Conservation (phyloP, 2,888 invertebrate species). For the Drosophila ustulata region DNA sequence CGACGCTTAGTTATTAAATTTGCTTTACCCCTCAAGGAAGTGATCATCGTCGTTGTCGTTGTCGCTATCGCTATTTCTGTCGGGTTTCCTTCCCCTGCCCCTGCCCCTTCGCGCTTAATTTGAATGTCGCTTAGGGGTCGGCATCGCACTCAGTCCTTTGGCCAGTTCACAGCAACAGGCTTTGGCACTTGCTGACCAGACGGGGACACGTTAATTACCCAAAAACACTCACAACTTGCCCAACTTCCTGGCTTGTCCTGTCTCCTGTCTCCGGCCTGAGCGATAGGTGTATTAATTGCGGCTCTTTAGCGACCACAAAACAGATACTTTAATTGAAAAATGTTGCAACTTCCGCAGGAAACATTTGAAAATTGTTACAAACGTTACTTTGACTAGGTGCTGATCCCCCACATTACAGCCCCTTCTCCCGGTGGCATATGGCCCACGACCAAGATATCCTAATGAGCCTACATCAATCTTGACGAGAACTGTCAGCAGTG, state of each 20-base stretch:
- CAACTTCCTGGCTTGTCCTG: conserved; percentile 59
- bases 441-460: conserved; percentile 10
- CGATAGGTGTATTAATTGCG: conserved; percentile 63
- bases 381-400: conserved; percentile 48
- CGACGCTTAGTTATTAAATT: conserved; percentile 64
- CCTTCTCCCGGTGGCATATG: conserved; percentile 41
- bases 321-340: conserved; percentile 67
- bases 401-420: conserved; percentile 43
- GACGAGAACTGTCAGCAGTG: conserved; percentile 13
- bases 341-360: conserved; percentile 71
- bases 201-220: conserved; percentile 62
- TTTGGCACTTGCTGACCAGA: conserved; percentile 60
- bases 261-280: conserved; percentile 19
- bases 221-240: conserved; percentile 43
- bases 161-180: conserved; percentile 60
- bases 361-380: conserved; percentile 65
- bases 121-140: conserved; percentile 64
- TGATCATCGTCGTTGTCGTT: conserved; percentile 39
- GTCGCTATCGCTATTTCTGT: conserved; percentile 9
- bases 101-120: conserved; percentile 48
- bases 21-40: conserved; percentile 69
- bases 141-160: conserved; percentile 13
- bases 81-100: conserved; percentile 33
- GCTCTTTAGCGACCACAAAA: conserved; percentile 67
- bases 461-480: conserved; percentile 22